These are phyloP conservation scores for Colossoma macropomum DNA, from an alignment of 2,113 vertebrate genomes.

Conservation along the genomic window DNA sequence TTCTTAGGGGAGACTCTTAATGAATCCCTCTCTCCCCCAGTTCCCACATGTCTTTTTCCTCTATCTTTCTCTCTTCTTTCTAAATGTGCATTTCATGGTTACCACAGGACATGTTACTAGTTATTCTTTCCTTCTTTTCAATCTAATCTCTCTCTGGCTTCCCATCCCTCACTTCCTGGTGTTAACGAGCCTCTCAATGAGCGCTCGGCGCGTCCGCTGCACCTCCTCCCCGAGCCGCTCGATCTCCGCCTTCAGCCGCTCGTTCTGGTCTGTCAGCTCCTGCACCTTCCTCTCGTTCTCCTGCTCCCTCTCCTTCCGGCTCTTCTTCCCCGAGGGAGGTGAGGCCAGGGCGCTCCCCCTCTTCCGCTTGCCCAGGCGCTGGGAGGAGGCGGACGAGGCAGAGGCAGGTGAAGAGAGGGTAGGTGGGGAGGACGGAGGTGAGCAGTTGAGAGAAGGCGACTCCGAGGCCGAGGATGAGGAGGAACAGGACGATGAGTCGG, in stretches of 20 bases:
- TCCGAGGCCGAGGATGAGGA: conserved; percentile 75
- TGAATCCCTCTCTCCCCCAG: conserved; percentile 39
- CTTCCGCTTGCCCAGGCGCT: conserved; percentile 74
- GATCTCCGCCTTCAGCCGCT: conserved; percentile 86
- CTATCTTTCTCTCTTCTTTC: conserved; percentile 51
- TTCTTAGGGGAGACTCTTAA: conserved; percentile 33
- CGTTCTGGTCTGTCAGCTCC: conserved; percentile 87
- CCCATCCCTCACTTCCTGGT: conserved; percentile 73
- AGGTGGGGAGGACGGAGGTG: conserved; percentile 75
- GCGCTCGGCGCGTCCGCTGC: conserved; percentile 82
- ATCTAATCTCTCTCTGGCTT: conserved; percentile 3
- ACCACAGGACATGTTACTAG: conserved; percentile 1
- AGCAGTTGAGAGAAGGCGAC: conserved; percentile 77
- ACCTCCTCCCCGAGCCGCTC: conserved; percentile 86
- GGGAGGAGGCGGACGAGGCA: conserved; percentile 47
- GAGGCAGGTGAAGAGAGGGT: conserved; percentile 64
- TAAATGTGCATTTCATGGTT: conserved; percentile 52
- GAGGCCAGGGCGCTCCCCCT: conserved; percentile 69
- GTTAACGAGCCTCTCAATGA: conserved; percentile 91
- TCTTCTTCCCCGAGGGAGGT: conserved; percentile 80
- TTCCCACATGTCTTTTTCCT: conserved; percentile 61
- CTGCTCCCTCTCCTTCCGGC: conserved; percentile 84
- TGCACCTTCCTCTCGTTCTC: conserved; percentile 86
- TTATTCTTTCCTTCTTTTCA: conserved; percentile 42
- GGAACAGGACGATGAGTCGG: conserved; percentile 77